Evolutionary conservation across 2,888 invertebrate genomes (phyloP), one percentile per base, ranked within the genome.

Genomic region (Oscheius myriophilus): DNA sequence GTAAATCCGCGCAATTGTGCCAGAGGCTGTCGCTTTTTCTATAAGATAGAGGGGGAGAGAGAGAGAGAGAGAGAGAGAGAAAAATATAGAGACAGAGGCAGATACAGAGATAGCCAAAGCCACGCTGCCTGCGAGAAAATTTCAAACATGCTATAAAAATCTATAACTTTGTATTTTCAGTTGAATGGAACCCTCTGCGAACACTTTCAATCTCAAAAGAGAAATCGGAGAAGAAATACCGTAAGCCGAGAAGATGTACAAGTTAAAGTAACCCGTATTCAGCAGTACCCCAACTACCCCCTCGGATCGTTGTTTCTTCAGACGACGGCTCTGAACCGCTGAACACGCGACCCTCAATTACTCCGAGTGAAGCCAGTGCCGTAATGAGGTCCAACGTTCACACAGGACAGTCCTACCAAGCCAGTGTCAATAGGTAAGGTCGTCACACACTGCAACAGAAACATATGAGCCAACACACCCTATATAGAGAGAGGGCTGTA

Each of bases 331-430:
- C 69, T n/a, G 72, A 72, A 14, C 78, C 76, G 11, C 54, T 78
- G 57, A 77, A 71, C n/a, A 69, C 69, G 23, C 53, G 76, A 18
- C 73, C 75, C 2, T 76, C 79, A 6, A 71, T 75, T 53, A 72
- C 75, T 25, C 72, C 76, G 4, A 71, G 72, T 14, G 78, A 78
- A 62, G 74, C 74, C n/a, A 71, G 69, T 26, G 73, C 78, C 3
- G 73, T 78, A 14, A 72, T 73, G 67, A 65, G 76, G 41, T 73
- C 70, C 26, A 71, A 74, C 4, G 77, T 75, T 16, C 80, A 80
- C 52, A 79, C 77, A n/a, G 75, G 76, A 42, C 73, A 75, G 42
- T 79, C 79, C 7, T 82, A 82, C 59, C 75, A 78, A 51, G 82
- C 82, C 9, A 72, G 72, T 65, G 59, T 82, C 41, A 49, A 52